These are phyloP conservation scores for Lophura nycthemera DNA, from an alignment of 2,113 vertebrate genomes.

Conservation along the genomic window DNA sequence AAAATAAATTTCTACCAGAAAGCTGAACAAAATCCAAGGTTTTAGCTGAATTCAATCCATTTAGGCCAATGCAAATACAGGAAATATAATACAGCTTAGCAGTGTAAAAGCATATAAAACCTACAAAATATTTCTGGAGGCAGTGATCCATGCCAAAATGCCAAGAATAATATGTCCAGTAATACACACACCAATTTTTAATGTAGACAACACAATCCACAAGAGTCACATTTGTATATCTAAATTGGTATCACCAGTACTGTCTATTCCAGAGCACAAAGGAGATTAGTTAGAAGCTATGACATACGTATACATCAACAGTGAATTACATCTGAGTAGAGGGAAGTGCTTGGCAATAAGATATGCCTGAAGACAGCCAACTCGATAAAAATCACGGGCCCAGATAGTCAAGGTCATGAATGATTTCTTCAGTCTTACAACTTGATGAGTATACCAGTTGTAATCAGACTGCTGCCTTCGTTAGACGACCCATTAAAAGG, in stretches of 20 bases:
- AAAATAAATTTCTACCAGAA: conserved; percentile 59
- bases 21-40: conserved; percentile 57
- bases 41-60: conserved; percentile 38
- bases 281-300: not conserved
- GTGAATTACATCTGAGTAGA: not conserved
- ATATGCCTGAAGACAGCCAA: not conserved
- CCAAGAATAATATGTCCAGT: conserved; percentile 46
- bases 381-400: not conserved
- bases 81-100: conserved; percentile 49
- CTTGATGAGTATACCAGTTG: not conserved
- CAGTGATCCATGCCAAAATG: conserved; percentile 12
- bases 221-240: not conserved
- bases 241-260: not conserved
- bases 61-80: conserved; percentile 67
- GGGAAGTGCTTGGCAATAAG: not conserved
- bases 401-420: not conserved
- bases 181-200: not conserved
- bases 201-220: not conserved
- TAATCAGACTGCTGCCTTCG: not conserved
- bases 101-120: conserved; percentile 51
- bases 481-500: accelerated
- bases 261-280: not conserved
- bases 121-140: conserved; percentile 53
- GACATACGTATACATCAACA: not conserved
- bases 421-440: not conserved